Evolutionary conservation across 2,797 vertebrate species (phyloP), one percentile per base, ranked within the genome.

Genomic region (Peromyscus attwateri): DNA sequence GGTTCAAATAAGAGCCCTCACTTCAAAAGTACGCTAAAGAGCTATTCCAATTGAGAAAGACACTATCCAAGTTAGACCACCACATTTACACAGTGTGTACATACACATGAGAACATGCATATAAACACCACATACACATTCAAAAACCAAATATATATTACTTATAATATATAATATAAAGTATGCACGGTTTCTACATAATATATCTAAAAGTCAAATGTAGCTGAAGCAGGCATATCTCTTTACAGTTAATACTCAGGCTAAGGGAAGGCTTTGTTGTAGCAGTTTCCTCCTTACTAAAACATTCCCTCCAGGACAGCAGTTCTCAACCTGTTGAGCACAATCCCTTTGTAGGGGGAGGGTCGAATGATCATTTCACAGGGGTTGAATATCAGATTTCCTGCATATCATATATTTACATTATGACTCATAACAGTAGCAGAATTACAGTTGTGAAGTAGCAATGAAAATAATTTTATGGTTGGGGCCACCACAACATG

Each of bases 61-160:
- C 6, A 23, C 0, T 71, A 8, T 52, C 13, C 23, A 52, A 0
- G 0, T 55, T 70, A 29, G 21, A 37, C 7, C 2, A n/a, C 31
- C 66, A 71, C 6, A 52, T 13, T 37, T 7, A 55, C 46, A 71
- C 23, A 17, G 1, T n/a, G 3, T n/a, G 23, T 23, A 25, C 46
- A n/a, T 52, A 27, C 8, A 3, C 23, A 14, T 64, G 62, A 52
- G 23, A 25, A 27, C 46, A 55, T 87, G 49, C 1, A 37, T 55
- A 37, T 12, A 17, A 25, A 37, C 0, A 70, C 43, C 34, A 37
- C 4, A 55, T 37, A 55, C 10, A 25, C 43, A 71, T 27, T 25
- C 9, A 37, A 52, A 37, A 31, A 13, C 34, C 23, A 77, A 79
- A 17, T 62, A 23, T 0, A 52, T 11, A 40, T 29, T 40, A 52